Conservation (phyloP, 2,113 vertebrate species). For the Colius striatus region DNA sequence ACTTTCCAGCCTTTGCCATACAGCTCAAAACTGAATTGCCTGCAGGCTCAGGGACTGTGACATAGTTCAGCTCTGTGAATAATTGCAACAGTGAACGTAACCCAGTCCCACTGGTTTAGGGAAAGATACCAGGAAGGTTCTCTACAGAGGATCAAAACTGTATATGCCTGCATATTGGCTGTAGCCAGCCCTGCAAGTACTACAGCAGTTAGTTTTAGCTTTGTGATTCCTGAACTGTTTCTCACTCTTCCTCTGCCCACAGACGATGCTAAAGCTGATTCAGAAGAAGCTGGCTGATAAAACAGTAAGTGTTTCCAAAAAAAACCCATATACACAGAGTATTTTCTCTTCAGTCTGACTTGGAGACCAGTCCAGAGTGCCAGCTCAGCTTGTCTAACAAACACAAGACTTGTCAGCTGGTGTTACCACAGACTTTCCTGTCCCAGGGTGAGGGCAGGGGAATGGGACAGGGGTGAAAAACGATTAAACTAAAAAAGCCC, state of each 20-base stretch:
- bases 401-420: neutral
- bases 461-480: neutral
- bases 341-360: neutral
- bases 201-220: neutral
- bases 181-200: neutral
- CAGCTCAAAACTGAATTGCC: neutral
- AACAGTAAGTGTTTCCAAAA: conserved; percentile 81
- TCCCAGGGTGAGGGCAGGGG: neutral
- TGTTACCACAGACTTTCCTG: neutral
- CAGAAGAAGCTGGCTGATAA: conserved; percentile 94
- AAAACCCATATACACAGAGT: neutral
- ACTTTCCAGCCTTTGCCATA: neutral
- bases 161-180: neutral
- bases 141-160: neutral
- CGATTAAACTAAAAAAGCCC: neutral
- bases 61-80: neutral
- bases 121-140: neutral
- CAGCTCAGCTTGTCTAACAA: neutral
- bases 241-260: conserved; percentile 31
- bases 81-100: neutral
- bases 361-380: neutral
- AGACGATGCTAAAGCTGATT: conserved; percentile 98
- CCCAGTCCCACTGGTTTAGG: neutral
- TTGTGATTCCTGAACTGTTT: neutral
- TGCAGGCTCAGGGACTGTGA: neutral